These are phyloP conservation scores for Plagodis dolabraria DNA, from an alignment of 2,888 invertebrate species.

Conservation along the genomic window DNA sequence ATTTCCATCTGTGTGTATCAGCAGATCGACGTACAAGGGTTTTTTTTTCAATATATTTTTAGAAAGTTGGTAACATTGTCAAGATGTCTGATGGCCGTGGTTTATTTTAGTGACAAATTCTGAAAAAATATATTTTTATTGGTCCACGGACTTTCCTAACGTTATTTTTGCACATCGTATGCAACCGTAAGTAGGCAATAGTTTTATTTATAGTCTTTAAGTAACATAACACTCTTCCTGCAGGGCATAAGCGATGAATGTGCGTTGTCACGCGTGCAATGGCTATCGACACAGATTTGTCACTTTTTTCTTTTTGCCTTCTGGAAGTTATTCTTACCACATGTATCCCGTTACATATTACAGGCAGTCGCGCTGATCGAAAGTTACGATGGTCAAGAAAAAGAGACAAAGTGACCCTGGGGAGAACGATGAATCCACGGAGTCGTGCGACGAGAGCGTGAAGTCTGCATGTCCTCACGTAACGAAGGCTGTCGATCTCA, in stretches of 20 bases:
- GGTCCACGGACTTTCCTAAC: slow-evolving; percentile 52
- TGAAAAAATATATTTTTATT: slow-evolving; percentile 55
- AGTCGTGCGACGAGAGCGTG: slow-evolving; percentile 89
- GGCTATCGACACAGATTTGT: slow-evolving; percentile 83
- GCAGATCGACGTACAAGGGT: neutral
- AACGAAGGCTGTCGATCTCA: slow-evolving; percentile 87
- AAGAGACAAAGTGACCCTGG: slow-evolving; percentile 88
- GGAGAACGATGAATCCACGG: slow-evolving; percentile 88
- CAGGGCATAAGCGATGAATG: slow-evolving; percentile 58
- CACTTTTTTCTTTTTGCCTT: slow-evolving; percentile 82
- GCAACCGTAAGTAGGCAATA: slow-evolving; percentile 72
- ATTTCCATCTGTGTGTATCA: neutral
- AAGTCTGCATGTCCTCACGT: slow-evolving; percentile 88
- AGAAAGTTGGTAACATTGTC: slow-evolving; percentile 63
- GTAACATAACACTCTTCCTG: slow-evolving; percentile 35
- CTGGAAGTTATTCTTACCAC: slow-evolving; percentile 79
- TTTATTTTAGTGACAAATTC: slow-evolving; percentile 74
- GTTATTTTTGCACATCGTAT: slow-evolving; percentile 56
- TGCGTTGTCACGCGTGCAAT: slow-evolving; percentile 84
- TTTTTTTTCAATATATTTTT: slow-evolving; percentile 30
- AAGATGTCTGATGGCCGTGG: slow-evolving; percentile 78
- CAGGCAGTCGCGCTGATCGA: slow-evolving; percentile 69
- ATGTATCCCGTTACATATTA: slow-evolving; percentile 81
- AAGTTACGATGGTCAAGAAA: slow-evolving; percentile 88
- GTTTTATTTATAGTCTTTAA: slow-evolving; percentile 46